Base-by-base conservation (phyloP, 2,113 vertebrate genomes). In the Clupea harengus region DNA sequence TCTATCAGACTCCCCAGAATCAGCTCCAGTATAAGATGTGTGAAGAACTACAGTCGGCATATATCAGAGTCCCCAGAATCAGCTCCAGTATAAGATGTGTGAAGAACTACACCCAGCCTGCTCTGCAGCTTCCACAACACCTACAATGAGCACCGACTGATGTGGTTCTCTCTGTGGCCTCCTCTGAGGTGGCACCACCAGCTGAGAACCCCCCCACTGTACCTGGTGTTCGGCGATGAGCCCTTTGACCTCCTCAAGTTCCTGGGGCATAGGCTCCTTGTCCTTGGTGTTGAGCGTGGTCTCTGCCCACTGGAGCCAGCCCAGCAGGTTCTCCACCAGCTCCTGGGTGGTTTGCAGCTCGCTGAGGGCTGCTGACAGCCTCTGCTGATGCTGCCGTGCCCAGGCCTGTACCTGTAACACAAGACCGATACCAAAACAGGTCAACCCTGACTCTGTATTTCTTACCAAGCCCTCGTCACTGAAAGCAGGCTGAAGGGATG, bases 201-300 rank as follows among this genome's bases (percentile, higher is more conserved):
- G 11, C 50, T 2, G 50, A 25, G 9, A 72, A 25, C 67, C 25
- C 13, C 11, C 10, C 10, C 28, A 72, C 25, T 11, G 81, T 92
- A 98, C 98, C 97, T 99, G 98, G 92, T 99, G 98, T 82, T 99
- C 97, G 0, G 96, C 96, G 86, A 99, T 99, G 87, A 99, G 97
- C 0, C 92, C 91, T 93, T 99, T 99, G 89, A 99, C 96, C 57
- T 98, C 97, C 50, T 98, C 97, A 0, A 99, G 95, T 91, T 99
- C 98, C 92, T 98, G 97, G 4, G 98, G 97, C 81, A 99, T 93
- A 3, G 88, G 54, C 85, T 99, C 98, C 83, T 97, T 98, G 91
- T 99, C 98, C 89, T 97, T 97, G 75, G 98, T 96, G 0, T 90
- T 96, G 2, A 99, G 95, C 0, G 96, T 99, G 22, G 94, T 95